Evolutionary conservation across 2,113 vertebrate genomes (phyloP).

Genomic region (Rafetus swinhoei): DNA sequence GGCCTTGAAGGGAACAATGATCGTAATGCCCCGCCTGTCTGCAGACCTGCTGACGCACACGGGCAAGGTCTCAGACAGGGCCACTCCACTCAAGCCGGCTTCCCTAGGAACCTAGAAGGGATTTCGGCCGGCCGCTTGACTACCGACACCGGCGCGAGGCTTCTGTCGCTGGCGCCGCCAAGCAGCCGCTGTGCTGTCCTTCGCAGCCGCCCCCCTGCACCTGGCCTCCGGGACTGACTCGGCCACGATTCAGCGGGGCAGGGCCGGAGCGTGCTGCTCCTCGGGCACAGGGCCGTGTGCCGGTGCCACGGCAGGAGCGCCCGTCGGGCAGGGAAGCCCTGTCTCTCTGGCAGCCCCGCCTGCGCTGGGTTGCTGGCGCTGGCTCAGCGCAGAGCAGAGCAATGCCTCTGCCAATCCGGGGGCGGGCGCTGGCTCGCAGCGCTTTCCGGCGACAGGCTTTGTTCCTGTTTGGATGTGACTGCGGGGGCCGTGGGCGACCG

Average conservation of each 20-base stretch:
- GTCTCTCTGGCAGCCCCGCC: neutral
- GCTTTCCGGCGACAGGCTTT: neutral
- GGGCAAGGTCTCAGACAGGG: neutral
- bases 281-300: neutral
- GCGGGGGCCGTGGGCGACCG: neutral
- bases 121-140: neutral
- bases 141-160: neutral
- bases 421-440: neutral
- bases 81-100: neutral
- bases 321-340: neutral
- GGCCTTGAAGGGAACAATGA: no score
- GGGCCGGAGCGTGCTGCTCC: neutral
- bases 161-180: slow-evolving; percentile 1
- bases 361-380: neutral
- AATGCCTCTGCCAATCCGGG: neutral
- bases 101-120: neutral
- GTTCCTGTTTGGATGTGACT: neutral
- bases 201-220: neutral
- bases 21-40: neutral
- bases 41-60: neutral
- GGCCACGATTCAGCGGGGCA: neutral
- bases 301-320: neutral
- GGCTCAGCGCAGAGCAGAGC: neutral
- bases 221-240: neutral
- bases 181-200: slow-evolving; percentile 1